Base-by-base conservation (phyloP, 2,888 invertebrate genomes). In the Seira sanloemensis region DNA sequence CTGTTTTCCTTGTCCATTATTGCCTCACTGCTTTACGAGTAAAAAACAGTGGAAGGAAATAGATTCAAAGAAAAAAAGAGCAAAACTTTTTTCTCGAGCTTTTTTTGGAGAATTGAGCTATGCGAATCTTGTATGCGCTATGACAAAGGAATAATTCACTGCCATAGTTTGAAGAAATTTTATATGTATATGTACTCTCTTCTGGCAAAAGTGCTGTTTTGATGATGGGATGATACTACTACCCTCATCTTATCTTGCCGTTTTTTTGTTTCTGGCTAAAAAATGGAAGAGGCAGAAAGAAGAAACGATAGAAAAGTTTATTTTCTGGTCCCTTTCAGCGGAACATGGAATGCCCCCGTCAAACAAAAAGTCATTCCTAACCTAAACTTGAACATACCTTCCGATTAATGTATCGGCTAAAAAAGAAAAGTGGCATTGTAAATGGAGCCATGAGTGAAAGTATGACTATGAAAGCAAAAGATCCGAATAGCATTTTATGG, bases 111-210 rank as follows among this genome's bases (percentile, higher is more conserved):
- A 58, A 7, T 58, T 58, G 58, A 58, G 58, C 58, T 58, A 58
- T 58, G 58, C 58, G 16, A 58, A n/a, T 58, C 58, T 58, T 9
- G n/a, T n/a, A 58, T 58, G 9, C n/a, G n/a, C n/a, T 58, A 58
- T 58, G 58, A 58, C 58, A 58, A 58, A 58, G n/a, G 58, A 58
- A 58, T 58, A 58, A 58, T 58, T 58, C 58, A 58, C 58, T 58
- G 58, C 12, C 58, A 58, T 58, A 58, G 58, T 58, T 58, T 58
- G 9, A 58, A 58, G 58, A 18, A 37, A 58, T 58, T 58, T 58
- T n/a, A n/a, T n/a, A n/a, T n/a, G n/a, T n/a, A n/a, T n/a, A 58
- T 58, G 7, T 58, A 58, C n/a, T 58, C 58, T 58, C 58, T 18
- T 9, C 58, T 58, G 58, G 58, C 58, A 58, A 58, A n/a, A 58